Evolutionary conservation across 2,113 vertebrate species (phyloP).

Genomic region (Thunnus thynnus): DNA sequence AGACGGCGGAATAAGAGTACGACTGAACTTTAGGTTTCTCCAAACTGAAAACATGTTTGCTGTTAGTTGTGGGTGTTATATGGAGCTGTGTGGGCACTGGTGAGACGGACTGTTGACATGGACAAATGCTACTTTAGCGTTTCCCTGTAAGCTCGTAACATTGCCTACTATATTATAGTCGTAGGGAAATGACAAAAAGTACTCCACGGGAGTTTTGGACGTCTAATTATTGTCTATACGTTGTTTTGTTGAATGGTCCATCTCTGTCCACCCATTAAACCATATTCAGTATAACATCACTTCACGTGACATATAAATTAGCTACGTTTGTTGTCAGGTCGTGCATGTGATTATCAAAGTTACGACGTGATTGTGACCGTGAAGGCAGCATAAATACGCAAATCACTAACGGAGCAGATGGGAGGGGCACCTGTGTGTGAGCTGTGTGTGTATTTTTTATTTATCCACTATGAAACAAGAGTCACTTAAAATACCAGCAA

Average conservation of each 20-base stretch:
- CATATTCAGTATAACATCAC: accelerated
- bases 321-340: too few relatives aligned
- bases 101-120: neutral
- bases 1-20: neutral
- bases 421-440: neutral
- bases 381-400: constrained; percentile 19
- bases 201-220: accelerated
- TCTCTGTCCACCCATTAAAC: neutral
- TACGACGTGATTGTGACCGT: neutral
- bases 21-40: constrained; percentile 8
- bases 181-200: neutral
- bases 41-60: constrained; percentile 19
- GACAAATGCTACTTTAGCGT: neutral
- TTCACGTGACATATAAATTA: accelerated
- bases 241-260: neutral
- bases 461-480: too few relatives aligned
- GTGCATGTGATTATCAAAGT: neutral
- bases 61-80: accelerated
- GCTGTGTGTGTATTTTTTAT: too few relatives aligned
- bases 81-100: accelerated
- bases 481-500: too few relatives aligned
- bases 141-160: neutral
- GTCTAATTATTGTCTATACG: neutral
- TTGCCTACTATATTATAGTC: neutral
- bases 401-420: neutral